These are phyloP conservation scores for Aleiodes sp. DNA, from an alignment of 1,140 invertebrate genomes.

Conservation along the genomic window DNA sequence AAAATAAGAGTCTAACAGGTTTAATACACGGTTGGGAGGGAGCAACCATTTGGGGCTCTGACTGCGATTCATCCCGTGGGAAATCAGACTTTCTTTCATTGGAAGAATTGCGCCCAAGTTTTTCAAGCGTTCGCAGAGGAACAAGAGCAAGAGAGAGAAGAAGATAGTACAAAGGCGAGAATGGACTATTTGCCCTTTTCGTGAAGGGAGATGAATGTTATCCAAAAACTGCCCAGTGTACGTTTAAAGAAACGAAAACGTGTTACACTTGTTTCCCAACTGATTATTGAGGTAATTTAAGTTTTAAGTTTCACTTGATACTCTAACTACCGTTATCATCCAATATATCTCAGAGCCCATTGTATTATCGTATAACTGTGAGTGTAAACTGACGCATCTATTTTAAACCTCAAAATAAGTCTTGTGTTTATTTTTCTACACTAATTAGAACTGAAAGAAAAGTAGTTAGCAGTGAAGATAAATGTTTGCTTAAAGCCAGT, in stretches of 20 bases:
- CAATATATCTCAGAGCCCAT: neutral
- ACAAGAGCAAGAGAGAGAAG: neutral
- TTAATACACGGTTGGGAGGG: constrained; percentile 36
- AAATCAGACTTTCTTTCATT: constrained; percentile 52
- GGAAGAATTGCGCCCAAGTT: constrained; percentile 37
- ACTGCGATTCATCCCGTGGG: constrained; percentile 48
- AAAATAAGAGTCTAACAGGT: constrained; percentile 44
- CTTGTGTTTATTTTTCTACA: constrained; percentile 30
- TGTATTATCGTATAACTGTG: neutral
- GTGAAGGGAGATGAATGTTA: neutral
- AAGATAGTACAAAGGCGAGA: neutral
- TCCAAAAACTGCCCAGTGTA: neutral
- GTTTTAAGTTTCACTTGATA: neutral
- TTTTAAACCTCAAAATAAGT: neutral
- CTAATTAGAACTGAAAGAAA: constrained; percentile 36
- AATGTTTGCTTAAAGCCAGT: constrained; percentile 32
- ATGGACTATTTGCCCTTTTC: neutral
- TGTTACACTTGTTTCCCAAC: neutral
- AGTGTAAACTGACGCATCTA: neutral
- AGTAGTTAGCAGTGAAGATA: constrained; percentile 38
- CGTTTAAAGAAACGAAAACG: neutral
- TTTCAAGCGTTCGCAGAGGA: neutral
- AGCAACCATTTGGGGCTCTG: constrained; percentile 31
- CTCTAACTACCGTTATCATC: neutral
- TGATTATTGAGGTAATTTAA: neutral